Conservation (phyloP, 2,113 vertebrate genomes). For the Phrynosoma platyrhinos region DNA sequence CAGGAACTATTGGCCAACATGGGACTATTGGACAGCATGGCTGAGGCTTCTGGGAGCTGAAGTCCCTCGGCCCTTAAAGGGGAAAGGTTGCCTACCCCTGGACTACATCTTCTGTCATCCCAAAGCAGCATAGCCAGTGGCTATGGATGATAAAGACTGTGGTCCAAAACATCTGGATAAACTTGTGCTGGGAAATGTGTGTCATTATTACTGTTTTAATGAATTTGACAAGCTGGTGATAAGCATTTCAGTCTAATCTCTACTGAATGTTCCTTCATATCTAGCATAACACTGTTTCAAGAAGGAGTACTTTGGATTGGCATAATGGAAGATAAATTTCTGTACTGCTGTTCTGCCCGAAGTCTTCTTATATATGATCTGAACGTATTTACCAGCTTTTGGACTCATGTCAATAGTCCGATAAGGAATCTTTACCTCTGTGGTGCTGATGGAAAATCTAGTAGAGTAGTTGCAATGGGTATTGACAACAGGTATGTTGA, state of each 20-base stretch:
- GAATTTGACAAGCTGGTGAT: constrained; percentile 27
- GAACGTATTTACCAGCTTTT: constrained; percentile 39
- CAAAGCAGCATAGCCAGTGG: no score
- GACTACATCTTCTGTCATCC: neutral
- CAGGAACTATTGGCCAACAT: no score
- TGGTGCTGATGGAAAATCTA: constrained; percentile 20
- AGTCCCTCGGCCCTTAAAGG: no score
- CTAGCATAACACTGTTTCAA: constrained; percentile 4
- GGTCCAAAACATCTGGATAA: neutral
- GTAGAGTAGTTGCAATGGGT: neutral
- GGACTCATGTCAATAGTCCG: constrained; percentile 13
- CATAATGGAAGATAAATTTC: constrained; percentile 43
- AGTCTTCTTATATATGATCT: constrained; percentile 16
- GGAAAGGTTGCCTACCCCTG: no score
- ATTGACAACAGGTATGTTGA: constrained; percentile 26
- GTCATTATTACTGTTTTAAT: constrained; percentile 18
- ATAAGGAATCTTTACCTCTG: constrained; percentile 17
- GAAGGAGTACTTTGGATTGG: constrained; percentile 36
- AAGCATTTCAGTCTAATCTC: constrained; percentile 35
- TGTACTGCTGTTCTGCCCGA: constrained; percentile 18
- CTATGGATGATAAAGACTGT: neutral
- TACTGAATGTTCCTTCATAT: neutral
- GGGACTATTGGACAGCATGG: no score
- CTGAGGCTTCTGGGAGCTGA: no score
- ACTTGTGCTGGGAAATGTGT: neutral